phyloP scores from a whole-genome alignment of 1,140 invertebrate genomes.

The Ceratoteleas bidentatus region DNA sequence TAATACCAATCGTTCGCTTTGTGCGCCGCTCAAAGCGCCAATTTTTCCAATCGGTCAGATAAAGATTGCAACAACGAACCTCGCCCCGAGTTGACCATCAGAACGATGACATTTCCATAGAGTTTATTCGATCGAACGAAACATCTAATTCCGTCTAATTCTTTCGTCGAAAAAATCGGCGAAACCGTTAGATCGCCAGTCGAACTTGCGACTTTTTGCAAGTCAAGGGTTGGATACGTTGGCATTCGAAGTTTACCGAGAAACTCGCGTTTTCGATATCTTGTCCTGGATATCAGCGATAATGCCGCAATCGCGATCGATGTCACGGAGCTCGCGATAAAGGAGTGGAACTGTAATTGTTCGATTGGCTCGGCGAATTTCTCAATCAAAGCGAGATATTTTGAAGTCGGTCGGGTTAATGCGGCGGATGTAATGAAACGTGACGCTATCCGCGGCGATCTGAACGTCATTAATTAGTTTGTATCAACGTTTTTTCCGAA shows the following conservation, averaged over 20 bases:
- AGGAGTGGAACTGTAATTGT: slow-evolving; percentile 10
- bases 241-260: background rate
- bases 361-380: slow-evolving; percentile 23
- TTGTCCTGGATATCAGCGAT: slow-evolving; percentile 10
- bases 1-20: slow-evolving; percentile 19
- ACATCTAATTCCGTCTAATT: no score
- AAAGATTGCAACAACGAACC: background rate
- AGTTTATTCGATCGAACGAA: no score
- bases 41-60: slow-evolving; percentile 8
- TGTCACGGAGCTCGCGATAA: slow-evolving; percentile 10
- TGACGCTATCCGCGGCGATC: slow-evolving; percentile 49
- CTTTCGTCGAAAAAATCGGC: no score
- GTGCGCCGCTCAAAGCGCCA: background rate
- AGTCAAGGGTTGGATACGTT: background rate
- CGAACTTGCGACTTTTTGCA: background rate
- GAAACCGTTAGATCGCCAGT: no score
- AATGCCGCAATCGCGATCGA: slow-evolving; percentile 17
- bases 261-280: slow-evolving; percentile 23
- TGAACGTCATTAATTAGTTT: slow-evolving; percentile 63
- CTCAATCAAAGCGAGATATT: slow-evolving; percentile 39
- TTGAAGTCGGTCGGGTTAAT: slow-evolving; percentile 33
- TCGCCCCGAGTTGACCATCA: slow-evolving; percentile 1
- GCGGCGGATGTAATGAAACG: slow-evolving; percentile 33
- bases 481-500: slow-evolving; percentile 47
- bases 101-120: slow-evolving; percentile 13